These are phyloP conservation scores for Dendrocopos noguchii DNA, from an alignment of 2,113 vertebrate genomes.

Conservation along the genomic window DNA sequence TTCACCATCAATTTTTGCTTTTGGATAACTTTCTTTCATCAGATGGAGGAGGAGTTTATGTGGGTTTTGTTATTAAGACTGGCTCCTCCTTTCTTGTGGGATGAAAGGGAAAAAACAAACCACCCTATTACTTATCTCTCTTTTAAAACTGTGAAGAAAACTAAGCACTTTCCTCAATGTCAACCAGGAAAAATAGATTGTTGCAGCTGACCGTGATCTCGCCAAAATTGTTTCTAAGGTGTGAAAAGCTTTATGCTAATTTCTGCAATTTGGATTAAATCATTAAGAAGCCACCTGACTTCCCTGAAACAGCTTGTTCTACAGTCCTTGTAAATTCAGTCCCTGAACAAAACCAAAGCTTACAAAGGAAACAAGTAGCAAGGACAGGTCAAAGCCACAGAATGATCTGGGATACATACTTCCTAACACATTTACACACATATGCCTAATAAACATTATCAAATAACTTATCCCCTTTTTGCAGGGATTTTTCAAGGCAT, in stretches of 20 bases:
- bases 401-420: background rate
- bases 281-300: background rate
- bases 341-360: background rate
- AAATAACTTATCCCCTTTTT: background rate
- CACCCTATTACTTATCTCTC: background rate
- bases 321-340: background rate
- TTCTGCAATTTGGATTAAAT: background rate
- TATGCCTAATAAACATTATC: background rate
- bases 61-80: background rate
- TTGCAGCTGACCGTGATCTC: background rate
- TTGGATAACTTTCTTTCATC: background rate
- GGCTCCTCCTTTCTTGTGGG: background rate
- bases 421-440: background rate
- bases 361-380: background rate
- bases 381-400: background rate
- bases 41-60: background rate
- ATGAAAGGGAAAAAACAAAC: background rate
- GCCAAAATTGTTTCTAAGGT: background rate
- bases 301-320: background rate
- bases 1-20: background rate
- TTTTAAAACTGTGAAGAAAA: background rate
- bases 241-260: background rate
- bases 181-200: background rate
- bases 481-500: background rate
- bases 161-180: background rate